Evolutionary conservation across 2,113 vertebrate genomes (phyloP).

Genomic region (Psittacara wagleri): DNA sequence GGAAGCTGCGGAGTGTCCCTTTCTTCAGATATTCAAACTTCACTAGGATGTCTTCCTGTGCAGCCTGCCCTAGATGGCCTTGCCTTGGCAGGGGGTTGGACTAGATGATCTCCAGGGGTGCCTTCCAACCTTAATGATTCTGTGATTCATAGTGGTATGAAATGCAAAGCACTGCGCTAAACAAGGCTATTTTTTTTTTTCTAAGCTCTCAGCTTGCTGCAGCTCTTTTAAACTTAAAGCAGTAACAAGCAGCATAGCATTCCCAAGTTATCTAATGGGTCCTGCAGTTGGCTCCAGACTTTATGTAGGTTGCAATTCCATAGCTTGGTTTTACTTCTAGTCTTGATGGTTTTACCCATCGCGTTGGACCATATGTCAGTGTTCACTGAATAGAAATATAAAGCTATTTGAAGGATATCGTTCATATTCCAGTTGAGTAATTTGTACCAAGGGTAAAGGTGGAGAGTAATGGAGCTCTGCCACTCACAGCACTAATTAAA

Average conservation of each 20-base stretch:
- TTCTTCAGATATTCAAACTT: neutral
- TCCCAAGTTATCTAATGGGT: neutral
- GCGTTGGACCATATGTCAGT: neutral
- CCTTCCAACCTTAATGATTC: neutral
- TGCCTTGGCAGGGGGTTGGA: neutral
- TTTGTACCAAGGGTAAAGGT: neutral
- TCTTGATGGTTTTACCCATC: neutral
- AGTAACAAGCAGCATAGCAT: neutral
- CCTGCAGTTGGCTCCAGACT: neutral
- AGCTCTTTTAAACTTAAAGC: neutral
- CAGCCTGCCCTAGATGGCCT: neutral
- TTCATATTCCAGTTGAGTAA: neutral
- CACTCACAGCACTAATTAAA: slow-evolving; percentile 51
- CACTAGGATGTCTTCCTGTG: neutral
- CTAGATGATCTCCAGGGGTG: neutral
- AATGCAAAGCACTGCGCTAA: neutral
- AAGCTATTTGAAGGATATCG: neutral
- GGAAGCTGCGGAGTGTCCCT: neutral
- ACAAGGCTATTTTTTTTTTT: neutral
- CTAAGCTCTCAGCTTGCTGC: neutral
- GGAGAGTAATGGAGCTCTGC: slow-evolving; percentile 9
- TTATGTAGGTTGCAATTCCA: neutral
- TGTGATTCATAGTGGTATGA: neutral
- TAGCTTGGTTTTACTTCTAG: neutral
- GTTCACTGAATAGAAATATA: neutral